Evolutionary conservation across 2,888 invertebrate species (phyloP), one percentile per base, ranked within the genome.

Genomic region (Papilio demoleus): DNA sequence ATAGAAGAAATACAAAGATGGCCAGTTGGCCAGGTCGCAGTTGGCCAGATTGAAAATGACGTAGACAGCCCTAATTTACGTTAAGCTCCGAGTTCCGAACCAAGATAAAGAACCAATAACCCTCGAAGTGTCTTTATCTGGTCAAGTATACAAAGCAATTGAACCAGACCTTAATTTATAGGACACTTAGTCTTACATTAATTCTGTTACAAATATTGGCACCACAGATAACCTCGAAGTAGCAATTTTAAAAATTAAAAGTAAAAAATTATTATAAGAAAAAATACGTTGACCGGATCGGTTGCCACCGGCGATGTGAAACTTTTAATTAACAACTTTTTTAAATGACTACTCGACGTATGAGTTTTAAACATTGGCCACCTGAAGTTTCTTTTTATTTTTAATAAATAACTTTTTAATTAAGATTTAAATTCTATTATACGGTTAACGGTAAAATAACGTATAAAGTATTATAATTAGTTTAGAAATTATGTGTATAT

Each of bases 231-330:
- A n/a, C 14, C 31, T 31, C 14, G n/a, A 56, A 17, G 9, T 27
- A 72, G 50, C 72, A 71, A 70, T 63, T 70, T 67, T 72, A 61
- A 61, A 63, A 53, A 47, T 56, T 64, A 45, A 31, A 59, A 17
- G 9, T 59, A 62, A 53, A 65, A 65, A 71, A 64, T 45, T 50
- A 68, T 40, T 8, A 61, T 61, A 9, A 34, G 74, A 71, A 74
- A 68, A 67, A 50, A 71, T 71, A 72, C 78, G 76, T 82, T 80
- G 77, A 75, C 78, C 68, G 74, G 73, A 81, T 83, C 80, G 80
- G 74, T 50, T 34, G 36, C 61, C 53, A 63, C 24, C 70, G 67
- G 70, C 73, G 72, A 75, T 75, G 73, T 59, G 60, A 70, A 73
- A 61, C 64, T 68, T 72, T 70, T 70, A 70, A 67, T 72, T 60